A percentile compares a stretch with the other conserved stretches of the same genome.
These are phyloP conservation scores for Parelbella ahira DNA, from an alignment of 2,888 invertebrate genomes.

Conservation along the genomic window DNA sequence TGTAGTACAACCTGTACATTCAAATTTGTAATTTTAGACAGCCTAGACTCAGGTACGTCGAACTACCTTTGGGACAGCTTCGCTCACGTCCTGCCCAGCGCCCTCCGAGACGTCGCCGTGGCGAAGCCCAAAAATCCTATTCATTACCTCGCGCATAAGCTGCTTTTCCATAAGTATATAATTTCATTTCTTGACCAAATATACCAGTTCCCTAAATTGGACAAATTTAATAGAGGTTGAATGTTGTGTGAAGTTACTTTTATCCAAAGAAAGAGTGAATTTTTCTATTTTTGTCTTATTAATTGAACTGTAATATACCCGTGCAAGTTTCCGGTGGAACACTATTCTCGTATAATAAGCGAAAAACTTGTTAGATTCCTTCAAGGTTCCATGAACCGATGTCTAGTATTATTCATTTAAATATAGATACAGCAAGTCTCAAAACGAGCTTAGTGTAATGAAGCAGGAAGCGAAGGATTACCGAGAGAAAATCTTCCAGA, in stretches of 20 bases:
- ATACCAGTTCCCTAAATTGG: no score
- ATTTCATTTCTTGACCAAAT: not conserved
- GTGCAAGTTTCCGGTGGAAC: no score
- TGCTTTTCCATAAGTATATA: slow-evolving; percentile 53
- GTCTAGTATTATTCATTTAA: no score
- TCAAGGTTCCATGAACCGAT: no score
- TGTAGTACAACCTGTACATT: no score
- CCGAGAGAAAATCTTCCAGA: slow-evolving; percentile 39
- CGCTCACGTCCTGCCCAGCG: slow-evolving; percentile 51
- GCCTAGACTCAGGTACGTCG: slow-evolving; percentile 43
- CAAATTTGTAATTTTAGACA: slow-evolving; percentile 43
- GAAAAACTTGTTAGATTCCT: no score
- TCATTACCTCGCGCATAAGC: slow-evolving; percentile 53
- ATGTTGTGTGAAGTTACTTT: no score
- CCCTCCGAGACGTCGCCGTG: slow-evolving; percentile 44
- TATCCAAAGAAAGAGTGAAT: no score
- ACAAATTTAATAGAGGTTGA: no score
- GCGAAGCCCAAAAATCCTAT: slow-evolving; percentile 55
- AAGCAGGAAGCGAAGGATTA: slow-evolving; percentile 41
- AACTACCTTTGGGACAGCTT: slow-evolving; percentile 58
- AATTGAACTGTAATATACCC: no score
- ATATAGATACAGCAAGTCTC: slow-evolving; percentile 42
- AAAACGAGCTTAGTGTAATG: slow-evolving; percentile 34
- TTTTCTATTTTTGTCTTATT: no score
- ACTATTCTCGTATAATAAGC: no score